Percentiles rank a stretch among this genome's conserved stretches.
phyloP scores from a whole-genome alignment of 2,888 invertebrate species.

The Thereva unica region DNA sequence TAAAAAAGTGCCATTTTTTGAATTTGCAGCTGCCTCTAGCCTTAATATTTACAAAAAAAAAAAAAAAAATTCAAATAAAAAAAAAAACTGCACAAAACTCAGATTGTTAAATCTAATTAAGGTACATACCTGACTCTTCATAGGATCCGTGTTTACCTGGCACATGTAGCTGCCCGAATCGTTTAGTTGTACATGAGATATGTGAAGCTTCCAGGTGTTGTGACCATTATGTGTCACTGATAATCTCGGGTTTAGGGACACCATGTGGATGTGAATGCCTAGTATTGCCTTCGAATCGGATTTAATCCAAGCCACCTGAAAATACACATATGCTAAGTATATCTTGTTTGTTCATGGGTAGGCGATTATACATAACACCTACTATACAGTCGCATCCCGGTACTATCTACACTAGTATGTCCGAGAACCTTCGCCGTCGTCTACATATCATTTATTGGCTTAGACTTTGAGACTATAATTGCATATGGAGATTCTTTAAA shows the following conservation, averaged over 20 bases:
- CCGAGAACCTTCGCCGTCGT: neutral
- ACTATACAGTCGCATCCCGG: too few relatives aligned
- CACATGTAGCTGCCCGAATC: conserved; percentile 95
- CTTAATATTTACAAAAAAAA: too few relatives aligned
- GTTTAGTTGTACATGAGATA: conserved; percentile 86
- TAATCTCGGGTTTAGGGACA: conserved; percentile 82
- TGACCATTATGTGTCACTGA: conserved; percentile 90
- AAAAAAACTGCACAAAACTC: conserved; percentile 16
- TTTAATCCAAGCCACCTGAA: conserved; percentile 90
- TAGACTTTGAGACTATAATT: conserved; percentile 21
- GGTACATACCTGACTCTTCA: conserved; percentile 79
- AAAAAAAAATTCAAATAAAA: neutral
- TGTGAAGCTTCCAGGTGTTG: conserved; percentile 91
- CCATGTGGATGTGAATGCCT: conserved; percentile 87
- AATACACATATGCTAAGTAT: conserved; percentile 44
- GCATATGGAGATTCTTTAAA: conserved; percentile 2
- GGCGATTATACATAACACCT: conserved; percentile 36
- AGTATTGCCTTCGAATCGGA: conserved; percentile 87
- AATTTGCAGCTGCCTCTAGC: too few relatives aligned
- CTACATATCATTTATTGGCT: conserved; percentile 28
- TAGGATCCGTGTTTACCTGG: conserved; percentile 90
- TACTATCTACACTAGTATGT: too few relatives aligned
- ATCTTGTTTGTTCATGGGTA: conserved; percentile 20
- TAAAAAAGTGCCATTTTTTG: too few relatives aligned
- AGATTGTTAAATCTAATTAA: conserved; percentile 20